Conservation (phyloP, 2,797 vertebrate species). For the Sebastes minor region DNA sequence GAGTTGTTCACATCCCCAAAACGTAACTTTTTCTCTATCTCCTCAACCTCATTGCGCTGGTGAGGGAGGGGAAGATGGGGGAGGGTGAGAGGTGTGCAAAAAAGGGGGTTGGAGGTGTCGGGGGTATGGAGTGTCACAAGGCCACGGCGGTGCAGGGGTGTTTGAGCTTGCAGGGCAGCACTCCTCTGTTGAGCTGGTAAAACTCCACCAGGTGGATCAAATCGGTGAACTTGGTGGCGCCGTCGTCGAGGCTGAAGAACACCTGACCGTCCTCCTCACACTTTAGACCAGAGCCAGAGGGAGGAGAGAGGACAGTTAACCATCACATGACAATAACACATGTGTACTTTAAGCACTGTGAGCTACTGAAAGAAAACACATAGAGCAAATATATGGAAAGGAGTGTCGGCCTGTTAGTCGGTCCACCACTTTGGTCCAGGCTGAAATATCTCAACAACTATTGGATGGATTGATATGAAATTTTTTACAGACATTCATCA, state of each 20-base stretch:
- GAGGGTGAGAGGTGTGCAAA: constrained; percentile 63
- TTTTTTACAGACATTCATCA: not conserved
- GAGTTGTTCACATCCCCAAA: constrained; percentile 33
- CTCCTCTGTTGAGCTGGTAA: constrained; percentile 98
- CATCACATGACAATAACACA: not conserved
- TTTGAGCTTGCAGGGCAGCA: constrained; percentile 98
- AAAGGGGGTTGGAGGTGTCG: constrained; percentile 21
- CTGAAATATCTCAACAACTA: not conserved
- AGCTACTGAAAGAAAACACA: not conserved
- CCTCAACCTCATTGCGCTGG: constrained; percentile 43
- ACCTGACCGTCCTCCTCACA: constrained; percentile 96
- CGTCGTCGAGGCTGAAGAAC: constrained; percentile 97
- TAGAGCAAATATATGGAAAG: not conserved
- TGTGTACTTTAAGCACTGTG: not conserved
- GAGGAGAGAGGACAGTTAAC: constrained; percentile 12
- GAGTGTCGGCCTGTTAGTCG: not conserved
- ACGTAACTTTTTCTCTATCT: constrained; percentile 45
- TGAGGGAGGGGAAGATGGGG: constrained; percentile 26
- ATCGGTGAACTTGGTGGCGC: constrained; percentile 97
- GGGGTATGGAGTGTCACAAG: constrained; percentile 88
- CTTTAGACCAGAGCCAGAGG: constrained; percentile 64
- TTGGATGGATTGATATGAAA: not conserved
- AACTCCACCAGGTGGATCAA: constrained; percentile 99
- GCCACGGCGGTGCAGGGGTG: constrained; percentile 97
- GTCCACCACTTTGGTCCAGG: not conserved